Conservation (phyloP, 2,888 invertebrate species). For the Philonicus albiceps region DNA sequence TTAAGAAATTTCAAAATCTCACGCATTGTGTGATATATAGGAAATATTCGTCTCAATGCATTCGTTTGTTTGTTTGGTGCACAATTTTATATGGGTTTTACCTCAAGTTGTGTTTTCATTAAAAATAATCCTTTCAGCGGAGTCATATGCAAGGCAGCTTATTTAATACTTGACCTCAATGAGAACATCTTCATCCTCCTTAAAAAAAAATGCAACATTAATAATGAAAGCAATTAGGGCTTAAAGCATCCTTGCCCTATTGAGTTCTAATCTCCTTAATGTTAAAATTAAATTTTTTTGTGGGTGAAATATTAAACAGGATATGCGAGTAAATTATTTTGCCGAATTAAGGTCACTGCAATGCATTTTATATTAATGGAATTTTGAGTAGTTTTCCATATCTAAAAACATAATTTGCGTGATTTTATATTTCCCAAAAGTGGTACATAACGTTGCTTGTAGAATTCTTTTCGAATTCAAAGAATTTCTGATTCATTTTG, state of each 20-base stretch:
- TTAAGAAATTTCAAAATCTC: too few relatives aligned
- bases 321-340: not conserved
- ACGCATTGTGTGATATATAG: too few relatives aligned
- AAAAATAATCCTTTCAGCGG: not conserved
- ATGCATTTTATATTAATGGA: not conserved
- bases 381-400: not conserved
- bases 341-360: not conserved
- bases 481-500: not conserved
- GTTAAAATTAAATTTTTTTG: not conserved
- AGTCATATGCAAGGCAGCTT: not conserved
- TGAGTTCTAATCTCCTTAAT: not conserved
- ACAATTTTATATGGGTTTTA: not conserved
- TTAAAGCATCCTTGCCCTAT: not conserved
- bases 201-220: not conserved
- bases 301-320: not conserved
- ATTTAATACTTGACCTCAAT: not conserved
- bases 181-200: not conserved
- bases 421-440: not conserved
- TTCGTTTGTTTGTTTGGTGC: not conserved
- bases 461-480: not conserved
- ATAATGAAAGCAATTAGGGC: not conserved
- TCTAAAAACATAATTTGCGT: not conserved
- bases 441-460: not conserved
- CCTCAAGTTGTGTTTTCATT: not conserved
- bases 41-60: too few relatives aligned